A percentile compares a stretch with the other conserved stretches of the same genome.
Conservation (phyloP, 2,797 vertebrate species). For the Sciurus vulgaris region DNA sequence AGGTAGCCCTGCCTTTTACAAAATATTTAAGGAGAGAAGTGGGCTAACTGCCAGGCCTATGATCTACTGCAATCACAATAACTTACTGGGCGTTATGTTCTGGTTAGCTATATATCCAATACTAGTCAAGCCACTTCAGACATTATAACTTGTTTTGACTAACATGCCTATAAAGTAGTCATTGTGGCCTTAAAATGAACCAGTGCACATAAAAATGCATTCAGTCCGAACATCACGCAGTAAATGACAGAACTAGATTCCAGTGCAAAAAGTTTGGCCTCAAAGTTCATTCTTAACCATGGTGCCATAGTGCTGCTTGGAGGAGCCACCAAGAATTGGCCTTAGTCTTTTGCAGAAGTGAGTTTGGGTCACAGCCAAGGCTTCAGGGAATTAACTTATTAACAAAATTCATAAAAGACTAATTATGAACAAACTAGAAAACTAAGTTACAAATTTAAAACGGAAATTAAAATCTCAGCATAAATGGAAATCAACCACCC, state of each 20-base stretch:
- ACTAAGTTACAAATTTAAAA: background rate
- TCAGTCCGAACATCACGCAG: background rate
- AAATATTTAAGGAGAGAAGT: background rate
- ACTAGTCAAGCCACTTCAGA: accelerated
- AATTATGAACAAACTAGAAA: background rate
- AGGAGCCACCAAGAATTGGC: background rate
- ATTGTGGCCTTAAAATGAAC: background rate
- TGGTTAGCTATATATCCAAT: accelerated
- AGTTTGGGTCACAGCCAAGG: background rate
- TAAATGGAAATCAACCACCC: background rate
- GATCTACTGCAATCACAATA: accelerated
- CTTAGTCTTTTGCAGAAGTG: background rate
- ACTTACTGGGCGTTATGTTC: accelerated
- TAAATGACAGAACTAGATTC: background rate
- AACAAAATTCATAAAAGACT: background rate
- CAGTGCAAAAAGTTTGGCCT: background rate
- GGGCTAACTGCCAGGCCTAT: background rate
- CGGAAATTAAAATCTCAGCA: background rate
- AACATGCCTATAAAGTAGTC: background rate
- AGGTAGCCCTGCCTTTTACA: background rate
- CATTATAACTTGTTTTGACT: background rate
- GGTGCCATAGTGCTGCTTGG: accelerated
- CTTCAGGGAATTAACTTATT: background rate
- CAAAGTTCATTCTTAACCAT: background rate
- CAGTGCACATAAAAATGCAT: background rate